Percentiles rank a stretch among this genome's conserved stretches.
These are phyloP conservation scores for Enteromius trimaculatus DNA, from an alignment of 2,797 vertebrate species.

Conservation along the genomic window DNA sequence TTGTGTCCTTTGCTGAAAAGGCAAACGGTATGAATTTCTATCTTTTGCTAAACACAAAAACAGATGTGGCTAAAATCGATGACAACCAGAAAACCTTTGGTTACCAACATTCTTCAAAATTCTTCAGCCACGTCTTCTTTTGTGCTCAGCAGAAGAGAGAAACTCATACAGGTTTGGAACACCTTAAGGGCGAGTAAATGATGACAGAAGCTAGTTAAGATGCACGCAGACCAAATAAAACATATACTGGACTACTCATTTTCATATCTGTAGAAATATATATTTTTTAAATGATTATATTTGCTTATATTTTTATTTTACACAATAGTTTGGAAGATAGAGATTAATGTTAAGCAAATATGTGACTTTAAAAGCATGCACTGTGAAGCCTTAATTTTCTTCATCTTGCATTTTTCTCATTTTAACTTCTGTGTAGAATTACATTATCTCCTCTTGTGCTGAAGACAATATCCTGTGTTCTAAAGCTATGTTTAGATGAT, in stretches of 20 bases:
- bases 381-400: background rate
- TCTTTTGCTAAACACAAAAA: background rate
- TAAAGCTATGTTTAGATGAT: background rate
- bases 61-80: background rate
- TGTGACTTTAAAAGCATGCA: background rate
- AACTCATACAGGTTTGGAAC: background rate
- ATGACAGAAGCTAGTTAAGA: background rate
- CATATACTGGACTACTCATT: background rate
- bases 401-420: background rate
- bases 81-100: background rate
- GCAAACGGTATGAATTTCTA: background rate
- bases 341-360: background rate
- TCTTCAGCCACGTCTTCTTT: background rate
- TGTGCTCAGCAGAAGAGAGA: background rate
- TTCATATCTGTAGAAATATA: background rate
- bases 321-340: background rate
- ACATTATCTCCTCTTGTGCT: background rate
- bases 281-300: background rate
- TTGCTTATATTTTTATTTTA: background rate
- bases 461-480: background rate
- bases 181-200: background rate
- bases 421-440: background rate
- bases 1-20: background rate
- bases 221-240: background rate
- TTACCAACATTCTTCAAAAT: background rate